Evolutionary conservation across 2,888 invertebrate species (phyloP).

Genomic region (Pseudoips prasinana): DNA sequence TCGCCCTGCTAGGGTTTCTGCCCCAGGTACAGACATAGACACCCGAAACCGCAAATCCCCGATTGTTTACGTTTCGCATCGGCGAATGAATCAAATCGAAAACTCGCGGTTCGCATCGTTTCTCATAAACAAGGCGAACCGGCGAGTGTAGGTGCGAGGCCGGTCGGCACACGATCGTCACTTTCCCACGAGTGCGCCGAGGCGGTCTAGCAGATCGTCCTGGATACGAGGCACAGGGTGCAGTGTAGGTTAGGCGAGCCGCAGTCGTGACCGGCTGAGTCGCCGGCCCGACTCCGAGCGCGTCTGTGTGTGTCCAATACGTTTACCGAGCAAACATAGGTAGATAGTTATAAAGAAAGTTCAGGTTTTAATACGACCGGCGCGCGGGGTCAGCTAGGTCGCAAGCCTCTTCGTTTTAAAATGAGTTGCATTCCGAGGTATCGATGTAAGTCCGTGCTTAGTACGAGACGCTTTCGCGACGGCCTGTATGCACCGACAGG

Average conservation of each 20-base stretch:
- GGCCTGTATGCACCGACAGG: conserved; percentile 58
- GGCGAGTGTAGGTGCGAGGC: conserved; percentile 34
- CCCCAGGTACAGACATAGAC: conserved; percentile 76
- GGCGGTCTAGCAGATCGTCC: conserved; percentile 58
- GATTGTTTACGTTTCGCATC: conserved; percentile 61
- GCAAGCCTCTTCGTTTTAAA: conserved; percentile 79
- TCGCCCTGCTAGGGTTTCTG: conserved; percentile 81
- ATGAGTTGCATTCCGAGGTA: conserved; percentile 81
- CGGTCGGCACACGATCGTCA: conserved; percentile 54
- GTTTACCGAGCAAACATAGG: conserved; percentile 76
- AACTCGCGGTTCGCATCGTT: conserved; percentile 42
- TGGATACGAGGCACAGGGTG: conserved; percentile 68
- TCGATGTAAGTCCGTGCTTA: conserved; percentile 55
- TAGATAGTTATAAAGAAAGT: conserved; percentile 80
- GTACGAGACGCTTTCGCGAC: conserved; percentile 62
- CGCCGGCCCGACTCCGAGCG: conserved; percentile 49
- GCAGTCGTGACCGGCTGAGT: conserved; percentile 74
- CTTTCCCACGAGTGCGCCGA: conserved; percentile 70
- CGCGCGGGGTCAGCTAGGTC: conserved; percentile 78
- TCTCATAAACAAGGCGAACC: conserved; percentile 45
- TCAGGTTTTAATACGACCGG: conserved; percentile 78
- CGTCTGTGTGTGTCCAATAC: conserved; percentile 72
- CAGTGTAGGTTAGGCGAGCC: conserved; percentile 55
- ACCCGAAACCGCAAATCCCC: conserved; percentile 65
- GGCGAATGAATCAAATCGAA: conserved; percentile 42